phyloP scores from a whole-genome alignment of 1,140 invertebrate genomes.

The Melitaea cinxia region DNA sequence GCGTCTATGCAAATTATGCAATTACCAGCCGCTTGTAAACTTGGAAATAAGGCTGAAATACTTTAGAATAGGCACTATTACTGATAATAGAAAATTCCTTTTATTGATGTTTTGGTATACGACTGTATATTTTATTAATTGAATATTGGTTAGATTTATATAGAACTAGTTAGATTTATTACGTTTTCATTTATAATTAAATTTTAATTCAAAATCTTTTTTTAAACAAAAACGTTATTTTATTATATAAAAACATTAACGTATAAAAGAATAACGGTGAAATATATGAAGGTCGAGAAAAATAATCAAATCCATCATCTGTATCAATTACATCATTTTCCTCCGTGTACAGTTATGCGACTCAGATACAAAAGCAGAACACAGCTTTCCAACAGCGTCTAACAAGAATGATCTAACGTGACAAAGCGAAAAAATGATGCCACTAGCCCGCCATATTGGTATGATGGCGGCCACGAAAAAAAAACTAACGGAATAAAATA shows the following conservation, averaged over 20 bases:
- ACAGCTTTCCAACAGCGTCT: constrained; percentile 75
- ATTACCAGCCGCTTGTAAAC: constrained; percentile 44
- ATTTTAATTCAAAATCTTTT: too few relatives aligned
- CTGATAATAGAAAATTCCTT: background rate
- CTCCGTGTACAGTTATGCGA: constrained; percentile 74
- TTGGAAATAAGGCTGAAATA: constrained; percentile 7
- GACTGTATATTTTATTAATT: too few relatives aligned
- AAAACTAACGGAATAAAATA: constrained; percentile 82
- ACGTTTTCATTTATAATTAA: too few relatives aligned
- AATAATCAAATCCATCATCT: constrained; percentile 27
- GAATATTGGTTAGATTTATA: too few relatives aligned
- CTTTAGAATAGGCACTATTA: background rate
- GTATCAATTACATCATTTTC: constrained; percentile 76
- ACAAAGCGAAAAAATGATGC: constrained; percentile 80
- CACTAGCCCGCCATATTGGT: constrained; percentile 74
- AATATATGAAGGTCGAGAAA: constrained; percentile 11
- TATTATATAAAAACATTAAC: too few relatives aligned
- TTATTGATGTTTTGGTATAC: background rate
- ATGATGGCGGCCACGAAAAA: constrained; percentile 76
- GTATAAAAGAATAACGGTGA: background rate
- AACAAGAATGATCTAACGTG: constrained; percentile 82
- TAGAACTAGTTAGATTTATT: too few relatives aligned
- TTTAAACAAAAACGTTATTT: background rate
- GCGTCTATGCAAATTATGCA: constrained; percentile 74
- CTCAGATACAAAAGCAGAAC: constrained; percentile 69